Evolutionary conservation across 2,113 vertebrate species (phyloP), one percentile per base, ranked within the genome.

Genomic region (Callopanchax toddi): DNA sequence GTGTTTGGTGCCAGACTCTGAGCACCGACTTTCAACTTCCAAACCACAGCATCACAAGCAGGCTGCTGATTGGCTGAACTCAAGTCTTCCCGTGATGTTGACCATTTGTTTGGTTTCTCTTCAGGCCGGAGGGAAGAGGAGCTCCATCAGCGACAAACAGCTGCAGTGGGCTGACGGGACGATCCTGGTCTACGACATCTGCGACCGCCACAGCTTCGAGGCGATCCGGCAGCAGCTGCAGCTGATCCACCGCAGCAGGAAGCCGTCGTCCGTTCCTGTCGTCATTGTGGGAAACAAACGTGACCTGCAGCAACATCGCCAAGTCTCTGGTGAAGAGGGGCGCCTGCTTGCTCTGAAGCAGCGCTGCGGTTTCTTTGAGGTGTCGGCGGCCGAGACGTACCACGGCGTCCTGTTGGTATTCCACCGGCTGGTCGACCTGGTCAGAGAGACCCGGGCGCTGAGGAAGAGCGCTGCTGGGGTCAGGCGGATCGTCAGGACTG

Each of bases 181-280:
- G 34, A 48, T 79, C 15, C 67, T 74, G 4, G 77, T 79, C 61
- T 79, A 79, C 57, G 63, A 69, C 23, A 79, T 79, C 56, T 79
- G 77, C 1, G 66, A 79, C 62, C 71, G 61, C 26, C 4, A n/a
- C 66, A 75, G 71, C 66, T 79, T 79, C 10, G 4, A 61, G 5
- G 21, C 52, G 3, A 12, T 62, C 5, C 57, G 9, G 21, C 66
- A 62, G 61, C 77, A 66, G 51, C 71, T 79, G 71, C 66, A 36
- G 56, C 25, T 52, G 56, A 42, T 79, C 22, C 71, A 57, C 0
- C 56, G 56, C 40, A 6, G 45, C 66, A 37, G 76, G 65, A 79
- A 74, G 52, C 51, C 44, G 16, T 39, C 61, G 6, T 53, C 66
- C 2, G 23, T 40, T 15, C 76, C 76, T 1, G 13, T 74, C 6